Percentiles rank a stretch among this genome's conserved stretches.
These are phyloP conservation scores for Sarcophaga rosellei DNA, from an alignment of 2,888 invertebrate species.

Conservation along the genomic window DNA sequence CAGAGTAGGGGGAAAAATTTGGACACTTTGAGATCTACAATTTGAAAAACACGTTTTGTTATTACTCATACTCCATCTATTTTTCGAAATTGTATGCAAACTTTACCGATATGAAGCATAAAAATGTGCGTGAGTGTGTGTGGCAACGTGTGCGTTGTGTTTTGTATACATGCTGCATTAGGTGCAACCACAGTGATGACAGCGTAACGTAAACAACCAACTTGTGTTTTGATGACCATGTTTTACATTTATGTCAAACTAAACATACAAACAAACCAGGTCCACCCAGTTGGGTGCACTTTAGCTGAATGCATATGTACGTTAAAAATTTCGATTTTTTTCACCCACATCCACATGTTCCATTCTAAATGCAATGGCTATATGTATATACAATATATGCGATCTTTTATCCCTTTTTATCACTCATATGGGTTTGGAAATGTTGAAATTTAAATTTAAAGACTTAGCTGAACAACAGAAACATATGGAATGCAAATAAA, in stretches of 20 bases:
- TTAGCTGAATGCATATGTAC: neutral
- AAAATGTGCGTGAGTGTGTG: too few relatives aligned
- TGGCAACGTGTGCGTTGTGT: neutral
- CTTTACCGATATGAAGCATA: conserved; percentile 15
- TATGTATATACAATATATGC: too few relatives aligned
- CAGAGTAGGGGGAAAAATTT: conserved; percentile 17
- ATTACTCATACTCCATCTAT: conserved; percentile 12
- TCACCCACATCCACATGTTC: too few relatives aligned
- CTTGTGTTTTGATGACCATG: conserved; percentile 68
- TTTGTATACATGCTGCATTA: conserved; percentile 59
- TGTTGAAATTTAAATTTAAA: too few relatives aligned
- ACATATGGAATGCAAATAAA: too few relatives aligned
- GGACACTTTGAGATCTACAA: conserved; percentile 53
- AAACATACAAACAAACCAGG: neutral
- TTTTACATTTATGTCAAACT: conserved; percentile 58
- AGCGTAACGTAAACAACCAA: conserved; percentile 65
- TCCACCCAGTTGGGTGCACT: neutral
- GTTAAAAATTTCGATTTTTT: neutral
- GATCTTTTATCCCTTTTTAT: too few relatives aligned
- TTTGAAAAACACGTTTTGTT: conserved; percentile 58
- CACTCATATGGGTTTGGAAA: too few relatives aligned
- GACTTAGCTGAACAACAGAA: too few relatives aligned
- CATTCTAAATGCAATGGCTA: too few relatives aligned
- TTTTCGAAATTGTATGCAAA: conserved; percentile 55
- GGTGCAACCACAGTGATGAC: conserved; percentile 67